These are phyloP conservation scores for Saguinus imperator DNA, from an alignment of 2,113 vertebrate species.

Conservation along the genomic window DNA sequence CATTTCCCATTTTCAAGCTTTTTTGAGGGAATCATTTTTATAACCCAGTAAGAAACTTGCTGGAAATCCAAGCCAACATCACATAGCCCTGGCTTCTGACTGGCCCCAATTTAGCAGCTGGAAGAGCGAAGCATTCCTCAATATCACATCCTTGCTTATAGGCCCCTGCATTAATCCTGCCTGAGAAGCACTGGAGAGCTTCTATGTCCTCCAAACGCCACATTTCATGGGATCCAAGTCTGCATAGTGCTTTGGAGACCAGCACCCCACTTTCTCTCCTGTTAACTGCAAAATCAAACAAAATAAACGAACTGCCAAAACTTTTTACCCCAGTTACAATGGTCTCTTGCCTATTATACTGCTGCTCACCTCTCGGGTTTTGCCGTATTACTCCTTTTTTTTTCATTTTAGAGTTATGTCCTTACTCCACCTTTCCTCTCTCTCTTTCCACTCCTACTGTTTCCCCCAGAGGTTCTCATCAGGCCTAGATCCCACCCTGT, in stretches of 20 bases:
- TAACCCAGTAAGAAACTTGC: not conserved
- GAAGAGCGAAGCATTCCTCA: not conserved
- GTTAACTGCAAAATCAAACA: not conserved
- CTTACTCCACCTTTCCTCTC: not conserved
- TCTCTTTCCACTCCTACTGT: not conserved
- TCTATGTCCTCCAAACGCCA: not conserved
- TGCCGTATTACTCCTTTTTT: not conserved
- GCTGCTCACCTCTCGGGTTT: not conserved
- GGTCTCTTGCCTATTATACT: not conserved
- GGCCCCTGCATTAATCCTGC: not conserved
- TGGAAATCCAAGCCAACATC: conserved; percentile 17
- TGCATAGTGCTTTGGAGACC: not conserved
- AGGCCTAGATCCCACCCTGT: not conserved
- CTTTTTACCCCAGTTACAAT: too few relatives aligned
- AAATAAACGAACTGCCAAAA: not conserved
- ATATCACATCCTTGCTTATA: not conserved
- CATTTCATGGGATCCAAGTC: not conserved
- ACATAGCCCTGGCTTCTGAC: not conserved
- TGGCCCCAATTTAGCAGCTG: not conserved
- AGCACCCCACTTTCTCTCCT: too few relatives aligned
- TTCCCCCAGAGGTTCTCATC: not conserved
- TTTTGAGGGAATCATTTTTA: conserved; percentile 33
- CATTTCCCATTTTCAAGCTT: not conserved
- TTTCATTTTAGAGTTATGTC: not conserved
- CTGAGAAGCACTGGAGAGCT: not conserved